These are phyloP conservation scores for Diplodus sargus DNA, from an alignment of 2,797 vertebrate species.

Conservation along the genomic window DNA sequence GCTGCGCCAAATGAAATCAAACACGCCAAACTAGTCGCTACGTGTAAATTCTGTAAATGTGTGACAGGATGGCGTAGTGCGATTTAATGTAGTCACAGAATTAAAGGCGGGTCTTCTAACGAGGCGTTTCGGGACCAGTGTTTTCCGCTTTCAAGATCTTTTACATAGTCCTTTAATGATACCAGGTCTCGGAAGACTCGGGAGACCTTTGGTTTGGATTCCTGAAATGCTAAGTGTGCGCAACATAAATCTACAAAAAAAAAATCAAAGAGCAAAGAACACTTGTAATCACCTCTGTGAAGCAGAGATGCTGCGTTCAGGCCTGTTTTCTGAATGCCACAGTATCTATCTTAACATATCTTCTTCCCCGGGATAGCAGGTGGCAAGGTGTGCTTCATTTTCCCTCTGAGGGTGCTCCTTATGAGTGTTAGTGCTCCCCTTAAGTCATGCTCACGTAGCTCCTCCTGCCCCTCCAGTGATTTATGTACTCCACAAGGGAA, in stretches of 20 bases:
- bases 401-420: not conserved
- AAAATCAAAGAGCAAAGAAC: not conserved
- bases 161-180: not conserved
- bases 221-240: too few species aligned
- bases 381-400: not conserved
- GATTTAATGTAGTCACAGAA: too few species aligned
- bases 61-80: too few species aligned
- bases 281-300: not conserved
- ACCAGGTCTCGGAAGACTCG: not conserved
- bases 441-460: not conserved
- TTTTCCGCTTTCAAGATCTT: too few species aligned
- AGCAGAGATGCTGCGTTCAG: not conserved
- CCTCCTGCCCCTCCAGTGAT: constrained; percentile 5
- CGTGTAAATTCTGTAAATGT: too few species aligned
- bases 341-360: not conserved
- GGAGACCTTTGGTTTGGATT: not conserved
- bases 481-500: constrained; percentile 7
- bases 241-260: not conserved
- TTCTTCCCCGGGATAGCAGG: not conserved
- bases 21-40: too few species aligned
- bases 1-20: too few species aligned
- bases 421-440: not conserved
- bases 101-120: too few species aligned
- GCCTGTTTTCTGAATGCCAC: constrained; percentile 11
- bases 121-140: too few species aligned